Conservation (phyloP, 2,888 invertebrate genomes). For the Coenonympha arcania region DNA sequence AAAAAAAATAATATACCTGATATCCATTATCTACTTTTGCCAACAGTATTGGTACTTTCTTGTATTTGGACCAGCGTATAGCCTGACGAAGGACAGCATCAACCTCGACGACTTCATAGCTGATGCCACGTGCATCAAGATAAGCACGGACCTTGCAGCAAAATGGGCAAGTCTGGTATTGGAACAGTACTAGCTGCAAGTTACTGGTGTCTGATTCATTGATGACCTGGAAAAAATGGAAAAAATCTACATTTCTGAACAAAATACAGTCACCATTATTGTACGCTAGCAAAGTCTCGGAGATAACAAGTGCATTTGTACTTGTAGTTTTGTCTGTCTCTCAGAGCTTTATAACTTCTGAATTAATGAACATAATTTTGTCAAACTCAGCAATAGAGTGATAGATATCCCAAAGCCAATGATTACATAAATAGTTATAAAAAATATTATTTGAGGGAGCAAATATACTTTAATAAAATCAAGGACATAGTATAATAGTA, state of each 20-base stretch:
- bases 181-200: conserved; percentile 89
- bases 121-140: conserved; percentile 92
- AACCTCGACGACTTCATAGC: conserved; percentile 97
- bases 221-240: conserved; percentile 73
- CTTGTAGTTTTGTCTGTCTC: no score
- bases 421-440: no score
- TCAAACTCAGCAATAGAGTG: no score
- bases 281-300: no score
- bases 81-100: conserved; percentile 94
- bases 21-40: conserved; percentile 82
- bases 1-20: conserved; percentile 61
- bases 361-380: no score
- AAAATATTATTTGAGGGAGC: no score
- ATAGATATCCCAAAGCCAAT: no score
- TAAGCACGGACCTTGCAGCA: conserved; percentile 95
- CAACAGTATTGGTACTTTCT: conserved; percentile 94
- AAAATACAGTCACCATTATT: no score
- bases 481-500: no score
- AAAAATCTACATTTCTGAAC: not conserved
- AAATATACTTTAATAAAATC: no score
- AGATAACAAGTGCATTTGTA: no score
- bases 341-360: no score
- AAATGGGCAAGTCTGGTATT: conserved; percentile 98
- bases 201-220: conserved; percentile 78
- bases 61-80: conserved; percentile 93